These are phyloP conservation scores for Lutraria lutraria DNA, from an alignment of 2,888 invertebrate species.

Conservation along the genomic window DNA sequence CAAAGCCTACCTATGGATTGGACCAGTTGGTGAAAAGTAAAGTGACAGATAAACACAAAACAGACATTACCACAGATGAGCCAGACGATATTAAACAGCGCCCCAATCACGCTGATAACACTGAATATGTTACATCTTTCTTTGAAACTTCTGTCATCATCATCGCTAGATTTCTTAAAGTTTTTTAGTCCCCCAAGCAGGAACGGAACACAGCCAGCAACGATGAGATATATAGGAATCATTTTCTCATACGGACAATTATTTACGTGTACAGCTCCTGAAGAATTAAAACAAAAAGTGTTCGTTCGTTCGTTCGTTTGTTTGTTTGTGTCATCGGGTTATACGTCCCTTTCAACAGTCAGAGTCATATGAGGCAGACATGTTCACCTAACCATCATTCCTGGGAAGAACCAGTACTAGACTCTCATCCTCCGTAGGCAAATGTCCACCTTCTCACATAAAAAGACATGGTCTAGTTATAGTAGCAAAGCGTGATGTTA, in stretches of 20 bases:
- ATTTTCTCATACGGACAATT: slow-evolving; percentile 25
- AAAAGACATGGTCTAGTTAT: too few relatives aligned
- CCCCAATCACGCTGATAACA: not conserved
- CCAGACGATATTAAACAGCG: slow-evolving; percentile 19
- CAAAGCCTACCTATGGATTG: not conserved
- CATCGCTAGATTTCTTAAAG: slow-evolving; percentile 11
- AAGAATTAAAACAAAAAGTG: not conserved
- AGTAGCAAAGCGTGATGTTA: too few relatives aligned
- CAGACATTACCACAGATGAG: slow-evolving; percentile 26
- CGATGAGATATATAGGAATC: slow-evolving; percentile 25
- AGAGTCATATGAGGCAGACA: too few relatives aligned
- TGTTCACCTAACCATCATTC: too few relatives aligned
- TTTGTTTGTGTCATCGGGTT: too few relatives aligned
- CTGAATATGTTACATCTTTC: slow-evolving; percentile 14
- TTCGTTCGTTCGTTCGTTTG: too few relatives aligned
- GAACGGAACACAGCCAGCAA: not conserved
- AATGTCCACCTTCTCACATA: too few relatives aligned
- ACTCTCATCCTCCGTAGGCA: too few relatives aligned
- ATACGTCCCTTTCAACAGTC: too few relatives aligned
- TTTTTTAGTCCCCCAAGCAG: not conserved
- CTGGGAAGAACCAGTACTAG: too few relatives aligned
- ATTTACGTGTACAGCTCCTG: slow-evolving; percentile 26
- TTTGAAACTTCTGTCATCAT: not conserved
- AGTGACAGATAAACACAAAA: too few relatives aligned
- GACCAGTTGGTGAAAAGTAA: not conserved